Conservation (phyloP, 1,140 invertebrate species). For the Brachionus sp. region DNA sequence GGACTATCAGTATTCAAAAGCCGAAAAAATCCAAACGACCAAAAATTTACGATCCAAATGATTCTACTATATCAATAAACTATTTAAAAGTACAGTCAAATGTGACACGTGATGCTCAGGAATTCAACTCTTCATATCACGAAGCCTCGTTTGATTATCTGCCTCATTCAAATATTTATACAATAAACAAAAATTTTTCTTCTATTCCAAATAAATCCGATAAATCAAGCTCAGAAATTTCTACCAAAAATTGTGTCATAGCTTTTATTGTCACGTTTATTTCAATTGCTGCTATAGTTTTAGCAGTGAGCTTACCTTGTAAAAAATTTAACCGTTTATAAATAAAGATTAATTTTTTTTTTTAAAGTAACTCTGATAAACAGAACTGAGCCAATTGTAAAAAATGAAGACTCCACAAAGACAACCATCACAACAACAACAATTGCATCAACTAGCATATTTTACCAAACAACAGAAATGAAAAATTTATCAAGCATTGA, state of each 20-base stretch:
- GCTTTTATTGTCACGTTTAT: not conserved
- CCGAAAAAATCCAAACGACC: not conserved
- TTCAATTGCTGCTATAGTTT: not conserved
- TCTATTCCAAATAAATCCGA: not conserved
- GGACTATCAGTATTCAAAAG: not conserved
- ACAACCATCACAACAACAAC: no score
- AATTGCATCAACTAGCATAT: no score
- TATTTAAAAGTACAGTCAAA: not conserved
- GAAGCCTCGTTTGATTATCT: not conserved
- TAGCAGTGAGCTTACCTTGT: not conserved
- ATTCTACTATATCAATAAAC: not conserved
- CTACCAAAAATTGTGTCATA: not conserved
- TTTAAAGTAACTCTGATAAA: not conserved
- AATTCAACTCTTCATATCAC: not conserved
- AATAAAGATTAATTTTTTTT: not conserved
- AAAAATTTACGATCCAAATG: not conserved
- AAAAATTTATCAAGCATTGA: not conserved
- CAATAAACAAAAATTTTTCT: not conserved
- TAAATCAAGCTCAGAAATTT: not conserved
- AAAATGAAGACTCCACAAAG: not conserved
- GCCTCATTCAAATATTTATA: not conserved
- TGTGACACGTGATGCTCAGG: not conserved
- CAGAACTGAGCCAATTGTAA: not conserved
- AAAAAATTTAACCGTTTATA: not conserved
- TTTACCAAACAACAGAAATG: no score